Evolutionary conservation across 2,888 invertebrate genomes (phyloP).

Genomic region (Scotopteryx bipunctaria): DNA sequence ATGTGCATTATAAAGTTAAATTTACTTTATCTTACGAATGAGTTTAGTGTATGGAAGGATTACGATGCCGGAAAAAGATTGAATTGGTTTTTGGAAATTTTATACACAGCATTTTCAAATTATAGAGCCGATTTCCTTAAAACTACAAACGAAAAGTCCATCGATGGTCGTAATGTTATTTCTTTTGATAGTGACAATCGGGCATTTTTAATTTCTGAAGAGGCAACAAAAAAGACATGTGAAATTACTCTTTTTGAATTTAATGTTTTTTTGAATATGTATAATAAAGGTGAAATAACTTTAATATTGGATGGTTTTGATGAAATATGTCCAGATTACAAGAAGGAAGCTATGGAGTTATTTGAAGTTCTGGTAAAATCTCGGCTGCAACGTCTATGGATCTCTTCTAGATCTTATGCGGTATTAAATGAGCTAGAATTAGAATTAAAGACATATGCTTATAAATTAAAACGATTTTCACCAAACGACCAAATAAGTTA

Average conservation of each 20-base stretch:
- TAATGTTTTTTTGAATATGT: constrained; percentile 7
- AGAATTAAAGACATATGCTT: constrained; percentile 35
- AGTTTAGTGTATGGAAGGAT: constrained; percentile 14
- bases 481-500: constrained; percentile 24
- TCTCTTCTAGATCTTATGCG: constrained; percentile 36
- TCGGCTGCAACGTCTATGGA: constrained; percentile 25
- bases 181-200: background rate
- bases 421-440: constrained; percentile 34
- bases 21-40: constrained; percentile 24
- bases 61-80: background rate
- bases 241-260: constrained; percentile 9
- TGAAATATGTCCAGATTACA: constrained; percentile 40
- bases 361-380: constrained; percentile 22
- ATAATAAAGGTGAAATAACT: constrained; percentile 2
- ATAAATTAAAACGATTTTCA: constrained; percentile 27
- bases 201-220: background rate
- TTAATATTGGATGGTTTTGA: constrained; percentile 40
- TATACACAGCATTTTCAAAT: constrained; percentile 9
- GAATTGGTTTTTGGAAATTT: background rate
- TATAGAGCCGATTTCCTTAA: background rate
- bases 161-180: background rate
- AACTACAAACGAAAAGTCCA: background rate
- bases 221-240: background rate
- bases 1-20: constrained; percentile 39
- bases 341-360: constrained; percentile 28